phyloP scores from a whole-genome alignment of 2,888 invertebrate species.

The Pyralis farinalis region DNA sequence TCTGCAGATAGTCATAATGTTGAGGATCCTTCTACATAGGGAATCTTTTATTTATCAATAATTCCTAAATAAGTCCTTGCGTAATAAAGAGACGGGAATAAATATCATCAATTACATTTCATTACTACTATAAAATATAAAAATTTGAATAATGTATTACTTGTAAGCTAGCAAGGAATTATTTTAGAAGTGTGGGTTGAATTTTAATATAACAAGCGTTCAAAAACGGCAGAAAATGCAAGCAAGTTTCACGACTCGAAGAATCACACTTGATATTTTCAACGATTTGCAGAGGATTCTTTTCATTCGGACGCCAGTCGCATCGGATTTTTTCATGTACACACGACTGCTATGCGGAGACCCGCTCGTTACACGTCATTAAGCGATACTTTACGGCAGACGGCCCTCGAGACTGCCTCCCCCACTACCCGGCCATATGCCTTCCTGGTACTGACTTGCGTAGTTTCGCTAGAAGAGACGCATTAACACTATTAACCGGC shows the following conservation, averaged over 20 bases:
- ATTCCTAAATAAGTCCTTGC: no score
- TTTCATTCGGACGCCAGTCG: conserved; percentile 28
- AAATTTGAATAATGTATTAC: no score
- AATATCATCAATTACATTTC: no score
- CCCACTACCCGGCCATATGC: conserved; percentile 35
- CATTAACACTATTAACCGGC: no score
- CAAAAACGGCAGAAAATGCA: neutral
- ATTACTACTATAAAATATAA: no score
- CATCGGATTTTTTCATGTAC: conserved; percentile 47
- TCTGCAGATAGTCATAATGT: no score
- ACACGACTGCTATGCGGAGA: conserved; percentile 46
- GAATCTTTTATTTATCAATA: no score
- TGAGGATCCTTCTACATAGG: no score
- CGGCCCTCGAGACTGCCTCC: conserved; percentile 76
- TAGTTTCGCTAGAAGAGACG: conserved; percentile 40
- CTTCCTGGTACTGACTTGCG: conserved; percentile 29
- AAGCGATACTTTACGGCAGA: conserved; percentile 80
- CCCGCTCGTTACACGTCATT: conserved; percentile 79
- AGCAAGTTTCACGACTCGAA: conserved; percentile 3
- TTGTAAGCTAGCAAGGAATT: no score
- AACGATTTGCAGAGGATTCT: conserved; percentile 27
- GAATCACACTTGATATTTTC: conserved; percentile 23
- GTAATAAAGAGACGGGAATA: no score
- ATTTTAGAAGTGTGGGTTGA: no score
- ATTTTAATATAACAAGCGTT: no score